Evolutionary conservation across 2,797 vertebrate genomes (phyloP), one percentile per base, ranked within the genome.

Genomic region (Chloroceryle inda): DNA sequence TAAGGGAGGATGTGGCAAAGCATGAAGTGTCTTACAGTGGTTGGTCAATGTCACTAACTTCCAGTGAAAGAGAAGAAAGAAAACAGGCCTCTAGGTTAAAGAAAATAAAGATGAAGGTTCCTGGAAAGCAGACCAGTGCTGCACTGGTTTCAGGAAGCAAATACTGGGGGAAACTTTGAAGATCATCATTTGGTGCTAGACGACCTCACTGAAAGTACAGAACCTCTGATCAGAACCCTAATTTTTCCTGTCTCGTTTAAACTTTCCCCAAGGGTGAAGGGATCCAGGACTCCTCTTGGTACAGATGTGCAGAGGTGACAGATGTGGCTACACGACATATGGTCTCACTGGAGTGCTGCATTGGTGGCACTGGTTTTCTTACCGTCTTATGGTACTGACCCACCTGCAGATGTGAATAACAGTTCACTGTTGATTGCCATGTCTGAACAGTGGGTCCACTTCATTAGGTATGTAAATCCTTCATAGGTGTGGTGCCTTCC

Each of bases 261-360:
- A 7, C 5, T 56, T 5, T 61, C 29, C 52, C 31, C 16, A 56
- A 37, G 37, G 38, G 20, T 23, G 47, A 40, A 78, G 38, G 22
- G 47, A 78, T 23, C 35, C 59, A 77, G 40, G 38, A 49, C 42
- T 73, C 14, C 42, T 76, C 77, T 38, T 45, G 68, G 45, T n/a
- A 72, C 4, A 18, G 63, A 42, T 24, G 29, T 0, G 1, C 23
- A 75, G 42, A 67, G 33, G 58, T 85, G 56, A 42, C 0, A 5
- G 68, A 37, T 62, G 42, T 2, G 9, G 68, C 52, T 52, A 15
- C 0, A 0, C 3, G 40, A 64, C 0, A 0, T 5, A 5, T 0
- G 26, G 31, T 40, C 37, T 89, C 64, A 22, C 26, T 2, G 16
- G 52, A 50, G 18, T 10, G 37, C 58, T 61, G 91, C 35, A 18